Evolutionary conservation across 2,113 vertebrate species (phyloP), one percentile per base, ranked within the genome.

Genomic region (Notarius quadriscutis): DNA sequence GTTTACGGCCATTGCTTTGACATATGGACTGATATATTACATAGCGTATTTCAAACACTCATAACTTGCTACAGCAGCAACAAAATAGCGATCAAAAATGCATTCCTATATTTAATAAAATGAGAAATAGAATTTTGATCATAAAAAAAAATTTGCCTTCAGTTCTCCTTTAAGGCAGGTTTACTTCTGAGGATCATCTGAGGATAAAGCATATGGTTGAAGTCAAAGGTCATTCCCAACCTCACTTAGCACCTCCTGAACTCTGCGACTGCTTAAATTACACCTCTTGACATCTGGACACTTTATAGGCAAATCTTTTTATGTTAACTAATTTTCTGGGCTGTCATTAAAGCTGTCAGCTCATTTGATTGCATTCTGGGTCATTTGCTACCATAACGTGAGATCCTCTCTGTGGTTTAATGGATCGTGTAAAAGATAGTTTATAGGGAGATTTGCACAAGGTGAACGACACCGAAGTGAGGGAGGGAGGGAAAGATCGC

Each of bases 381-480:
- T 92, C 91, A 89, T 75, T 88, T 89, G 91, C 79, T 91, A 92
- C 91, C 91, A 90, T 92, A 91, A 92, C 91, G 90, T 86, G 85
- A 90, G 82, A 71, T 90, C 89, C 91, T 92, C 20, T 63, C 88
- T 79, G 90, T 48, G 3, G 88, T 92, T 94, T 91, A 94, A 94
- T 94, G 92, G 92, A 93, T 92, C 78, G 85, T 91, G 91, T 91
- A 90, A 92, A 88, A 87, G 57, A 88, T 86, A 88, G 81, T 93
- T 95, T 93, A 93, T 93, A 87, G 91, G 91, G 89, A 93, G 90
- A 92, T 91, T 94, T 92, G 92, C 91, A 91, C 89, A 92, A 93
- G 93, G 93, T 93, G 92, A 93, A 90, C 41, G 41, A 41, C 41
- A 41, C 41, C 84, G 84, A 90, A 86, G 90, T 88, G 84, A 25